Conservation (phyloP, 2,797 vertebrate genomes). For the Borostomias antarcticus region DNA sequence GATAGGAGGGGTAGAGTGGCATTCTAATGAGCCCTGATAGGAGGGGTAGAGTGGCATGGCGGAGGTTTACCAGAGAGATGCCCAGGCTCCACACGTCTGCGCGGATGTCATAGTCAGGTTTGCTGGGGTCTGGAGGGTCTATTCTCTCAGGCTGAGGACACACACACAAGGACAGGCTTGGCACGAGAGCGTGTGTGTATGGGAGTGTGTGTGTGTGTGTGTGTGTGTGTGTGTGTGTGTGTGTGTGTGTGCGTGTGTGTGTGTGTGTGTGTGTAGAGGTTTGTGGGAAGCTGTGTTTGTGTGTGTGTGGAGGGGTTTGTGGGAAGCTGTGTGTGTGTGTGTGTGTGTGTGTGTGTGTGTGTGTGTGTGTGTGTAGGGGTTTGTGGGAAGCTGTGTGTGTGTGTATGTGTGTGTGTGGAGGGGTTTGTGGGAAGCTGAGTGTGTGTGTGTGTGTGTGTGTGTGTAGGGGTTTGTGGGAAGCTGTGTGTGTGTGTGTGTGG, state of each 20-base stretch:
- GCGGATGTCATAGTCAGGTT: conserved; percentile 94
- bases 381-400: too few relatives aligned
- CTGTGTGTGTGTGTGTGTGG: neutral
- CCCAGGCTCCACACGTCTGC: conserved; percentile 96
- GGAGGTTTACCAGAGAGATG: conserved; percentile 87
- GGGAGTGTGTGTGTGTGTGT: neutral
- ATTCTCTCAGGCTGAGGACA: conserved; percentile 89
- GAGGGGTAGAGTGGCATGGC: too few relatives aligned
- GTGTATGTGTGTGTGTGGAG: too few relatives aligned
- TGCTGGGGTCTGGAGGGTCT: conserved; percentile 93
- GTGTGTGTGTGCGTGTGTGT: neutral
- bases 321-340: neutral
- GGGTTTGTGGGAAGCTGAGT: too few relatives aligned
- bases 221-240: neutral
- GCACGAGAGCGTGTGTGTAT: neutral
- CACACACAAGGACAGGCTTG: conserved; percentile 20
- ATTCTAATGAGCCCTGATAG: neutral
- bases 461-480: neutral
- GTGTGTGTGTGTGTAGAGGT: neutral
- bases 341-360: neutral
- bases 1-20: neutral
- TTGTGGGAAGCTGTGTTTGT: neutral
- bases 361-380: neutral
- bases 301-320: too few relatives aligned
- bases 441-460: too few relatives aligned